Evolutionary conservation across 2,888 invertebrate species (phyloP).

Genomic region (Rotaria macrura): DNA sequence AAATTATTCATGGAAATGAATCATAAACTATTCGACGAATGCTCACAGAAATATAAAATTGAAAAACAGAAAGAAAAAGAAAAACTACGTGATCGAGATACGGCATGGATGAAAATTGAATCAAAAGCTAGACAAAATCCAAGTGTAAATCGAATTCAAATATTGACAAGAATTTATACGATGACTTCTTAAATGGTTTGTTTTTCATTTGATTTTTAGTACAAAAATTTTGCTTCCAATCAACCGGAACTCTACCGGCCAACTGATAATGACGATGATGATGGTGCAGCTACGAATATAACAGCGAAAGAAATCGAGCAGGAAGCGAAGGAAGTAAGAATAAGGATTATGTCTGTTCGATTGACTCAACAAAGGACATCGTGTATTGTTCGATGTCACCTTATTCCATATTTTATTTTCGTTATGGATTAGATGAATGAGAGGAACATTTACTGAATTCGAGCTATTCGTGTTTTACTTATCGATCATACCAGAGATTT

Average conservation of each 20-base stretch:
- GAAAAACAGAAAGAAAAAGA: conserved; percentile 60
- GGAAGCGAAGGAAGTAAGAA: conserved; percentile 64
- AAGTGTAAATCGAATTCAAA: conserved; percentile 39
- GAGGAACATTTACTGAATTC: too few species aligned
- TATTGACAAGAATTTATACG: not conserved
- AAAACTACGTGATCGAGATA: conserved; percentile 69
- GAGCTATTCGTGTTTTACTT: too few species aligned
- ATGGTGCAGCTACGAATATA: conserved; percentile 53
- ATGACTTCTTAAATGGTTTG: not conserved
- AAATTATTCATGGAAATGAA: conserved; percentile 99
- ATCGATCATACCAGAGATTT: too few species aligned
- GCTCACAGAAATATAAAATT: conserved; percentile 32
- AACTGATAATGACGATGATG: not conserved
- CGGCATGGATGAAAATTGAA: conserved; percentile 76
- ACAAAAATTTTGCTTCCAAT: not conserved
- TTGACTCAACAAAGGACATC: too few species aligned
- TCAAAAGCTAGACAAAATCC: conserved; percentile 67
- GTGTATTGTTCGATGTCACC: too few species aligned
- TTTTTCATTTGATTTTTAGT: not conserved
- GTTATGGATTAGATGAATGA: too few species aligned
- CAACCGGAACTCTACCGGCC: conserved; percentile 5
- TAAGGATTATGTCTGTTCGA: too few species aligned
- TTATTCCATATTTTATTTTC: too few species aligned
- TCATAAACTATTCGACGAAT: conserved; percentile 93
- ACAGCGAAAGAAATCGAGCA: conserved; percentile 55